Conservation (phyloP, 2,797 vertebrate genomes). For the Anguilla pacifica region DNA sequence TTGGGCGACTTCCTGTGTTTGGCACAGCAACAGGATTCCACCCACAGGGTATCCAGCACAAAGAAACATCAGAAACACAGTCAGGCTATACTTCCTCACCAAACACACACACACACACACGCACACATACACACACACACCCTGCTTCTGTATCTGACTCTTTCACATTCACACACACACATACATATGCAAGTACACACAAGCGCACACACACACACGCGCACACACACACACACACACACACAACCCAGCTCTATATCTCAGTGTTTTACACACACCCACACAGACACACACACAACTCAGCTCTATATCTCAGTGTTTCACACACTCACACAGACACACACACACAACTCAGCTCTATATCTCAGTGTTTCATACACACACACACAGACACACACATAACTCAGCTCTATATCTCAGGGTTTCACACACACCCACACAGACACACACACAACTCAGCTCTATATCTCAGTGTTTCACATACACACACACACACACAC, state of each 20-base stretch:
- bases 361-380: too few species aligned
- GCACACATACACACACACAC: neutral
- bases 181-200: neutral
- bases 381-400: neutral
- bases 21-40: constrained; percentile 1
- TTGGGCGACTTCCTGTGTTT: neutral
- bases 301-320: too few species aligned
- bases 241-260: too few species aligned
- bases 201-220: neutral
- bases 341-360: too few species aligned
- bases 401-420: too few species aligned
- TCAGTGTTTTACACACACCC: too few species aligned
- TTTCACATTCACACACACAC: neutral
- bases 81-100: constrained; percentile 18
- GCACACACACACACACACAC: too few species aligned
- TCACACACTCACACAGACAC: too few species aligned
- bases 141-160: too few species aligned
- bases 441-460: neutral
- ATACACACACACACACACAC: constrained; percentile 23
- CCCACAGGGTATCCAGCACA: neutral
- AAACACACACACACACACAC: neutral
- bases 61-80: neutral
- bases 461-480: neutral
- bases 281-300: too few species aligned
- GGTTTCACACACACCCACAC: neutral